Base-by-base conservation (phyloP, 2,888 invertebrate species). In the Nymphalis urticae region DNA sequence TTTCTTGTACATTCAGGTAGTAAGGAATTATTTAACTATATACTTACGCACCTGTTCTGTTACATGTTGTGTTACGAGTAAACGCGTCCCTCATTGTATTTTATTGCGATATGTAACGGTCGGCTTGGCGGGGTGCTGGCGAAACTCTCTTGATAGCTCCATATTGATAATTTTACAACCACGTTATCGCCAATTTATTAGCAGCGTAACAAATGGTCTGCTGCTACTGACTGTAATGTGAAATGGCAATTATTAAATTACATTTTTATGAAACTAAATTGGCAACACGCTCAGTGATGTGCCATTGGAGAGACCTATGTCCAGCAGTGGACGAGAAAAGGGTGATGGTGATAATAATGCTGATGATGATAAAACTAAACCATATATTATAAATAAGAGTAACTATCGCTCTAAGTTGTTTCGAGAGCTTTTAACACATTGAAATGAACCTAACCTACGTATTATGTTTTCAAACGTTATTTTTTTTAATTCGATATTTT, bases 21-120 rank as follows among this genome's bases (percentile, higher is more conserved):
- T 66, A 7, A 32, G 16, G 68, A 73, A 71, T 69, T 73, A 74
- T 79, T 77, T 75, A 80, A 80, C 69, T 64, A 75, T 75, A 72
- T 66, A 76, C 75, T 77, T 77, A 78, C 77, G 75, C 74, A 76
- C 75, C 60, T 73, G 68, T 79, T 79, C 58, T 73, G 69, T 80
- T 79, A 78, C 78, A 76, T 77, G 71, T 68, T 66, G 67, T 72
- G 75, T 79, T 80, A 80, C 77, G 76, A 72, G 72, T 76, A 71
- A 71, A 36, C 21, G 62, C 50, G 53, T 70, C 62, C 54, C 54
- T 27, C 64, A 77, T 69, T 76, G 76, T 75, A 68, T 74, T 81
- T 81, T 78, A 80, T 79, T 79, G 78, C 82, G 66, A 74, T 76
- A 70, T 72, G 78, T 78, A 77, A 78, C 79, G 80, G 77, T 80